Evolutionary conservation across 2,113 vertebrate species (phyloP), one percentile per base, ranked within the genome.

Genomic region (Motacilla alba): DNA sequence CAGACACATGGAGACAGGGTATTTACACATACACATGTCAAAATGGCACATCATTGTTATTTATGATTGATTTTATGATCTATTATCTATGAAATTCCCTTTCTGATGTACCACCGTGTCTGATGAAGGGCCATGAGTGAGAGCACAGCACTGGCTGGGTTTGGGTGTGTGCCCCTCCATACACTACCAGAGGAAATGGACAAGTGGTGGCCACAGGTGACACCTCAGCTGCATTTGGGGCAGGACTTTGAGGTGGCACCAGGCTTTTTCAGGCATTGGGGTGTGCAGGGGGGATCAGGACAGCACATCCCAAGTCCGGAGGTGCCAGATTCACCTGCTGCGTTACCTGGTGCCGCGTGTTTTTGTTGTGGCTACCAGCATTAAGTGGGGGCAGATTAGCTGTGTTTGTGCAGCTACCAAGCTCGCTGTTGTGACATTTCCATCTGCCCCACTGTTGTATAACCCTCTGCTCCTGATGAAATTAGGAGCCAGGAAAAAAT

Each of bases 401-500:
- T 63, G 83, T 81, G 83, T 90, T 93, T 92, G 95, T 84, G 76
- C 95, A 87, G 89, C 86, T 92, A 77, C 89, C 89, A 81, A 8
- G 86, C 83, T 69, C 1, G 0, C 85, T 83, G 67, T 10, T 85
- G 91, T 93, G 76, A 86, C 89, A 43, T 83, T 93, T 83, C 93
- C 80, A 92, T 89, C 86, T 93, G 83, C 72, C 69, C 66, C 2
- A 0, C 75, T 77, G 62, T 67, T 88, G 67, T 77, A 50, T 92
- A 94, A 94, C 70, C 27, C 82, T 85, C 70, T 86, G 67, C 79
- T 89, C 81, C 62, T 2, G 3, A 24, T 46, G 46, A 85, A 85
- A 70, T 73, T 21, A 53, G 33, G 43, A 83, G 46, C 3, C 4
- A 37, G 59, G 75, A 28, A 74, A 55, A 92, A 85, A 70, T 69